Percentiles rank a stretch among this genome's conserved stretches.
These are phyloP conservation scores for Mantis religiosa DNA, from an alignment of 2,888 invertebrate genomes.

Conservation along the genomic window DNA sequence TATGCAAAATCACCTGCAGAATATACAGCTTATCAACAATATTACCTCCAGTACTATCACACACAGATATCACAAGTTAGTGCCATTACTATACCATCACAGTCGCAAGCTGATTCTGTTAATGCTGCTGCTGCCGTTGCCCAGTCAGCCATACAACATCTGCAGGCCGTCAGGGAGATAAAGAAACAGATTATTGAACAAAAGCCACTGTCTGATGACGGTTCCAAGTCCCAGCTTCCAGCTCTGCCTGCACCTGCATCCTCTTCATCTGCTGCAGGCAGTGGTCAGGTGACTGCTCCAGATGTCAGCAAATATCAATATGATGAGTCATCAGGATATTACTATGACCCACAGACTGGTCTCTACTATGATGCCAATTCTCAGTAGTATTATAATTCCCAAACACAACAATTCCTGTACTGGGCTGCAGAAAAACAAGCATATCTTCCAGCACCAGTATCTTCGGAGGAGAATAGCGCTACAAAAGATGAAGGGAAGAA, in stretches of 20 bases:
- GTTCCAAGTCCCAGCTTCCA: neutral
- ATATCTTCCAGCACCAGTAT: conserved; percentile 52
- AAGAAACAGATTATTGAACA: conserved; percentile 1
- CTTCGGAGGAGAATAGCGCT: conserved; percentile 31
- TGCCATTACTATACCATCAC: conserved; percentile 48
- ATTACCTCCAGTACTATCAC: conserved; percentile 69
- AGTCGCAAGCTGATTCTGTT: conserved; percentile 66
- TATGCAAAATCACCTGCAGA: conserved; percentile 70
- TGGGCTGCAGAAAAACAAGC: conserved; percentile 79
- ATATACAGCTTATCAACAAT: conserved; percentile 66
- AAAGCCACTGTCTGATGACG: neutral
- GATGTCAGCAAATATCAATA: conserved; percentile 89
- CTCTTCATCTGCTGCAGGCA: neutral
- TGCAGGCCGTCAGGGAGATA: conserved; percentile 45
- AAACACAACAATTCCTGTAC: conserved; percentile 86
- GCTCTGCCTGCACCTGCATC: too few species aligned
- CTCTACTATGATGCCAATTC: conserved; percentile 95
- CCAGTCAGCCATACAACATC: conserved; percentile 74
- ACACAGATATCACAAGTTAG: conserved; percentile 43
- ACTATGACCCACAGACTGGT: conserved; percentile 88
- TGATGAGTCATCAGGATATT: conserved; percentile 93
- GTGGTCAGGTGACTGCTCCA: conserved; percentile 52
- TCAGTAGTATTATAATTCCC: conserved; percentile 93
- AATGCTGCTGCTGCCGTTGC: conserved; percentile 88
- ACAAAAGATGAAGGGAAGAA: conserved; percentile 59